Base-by-base conservation (phyloP, 2,888 invertebrate genomes). In the Thecophora atra region DNA sequence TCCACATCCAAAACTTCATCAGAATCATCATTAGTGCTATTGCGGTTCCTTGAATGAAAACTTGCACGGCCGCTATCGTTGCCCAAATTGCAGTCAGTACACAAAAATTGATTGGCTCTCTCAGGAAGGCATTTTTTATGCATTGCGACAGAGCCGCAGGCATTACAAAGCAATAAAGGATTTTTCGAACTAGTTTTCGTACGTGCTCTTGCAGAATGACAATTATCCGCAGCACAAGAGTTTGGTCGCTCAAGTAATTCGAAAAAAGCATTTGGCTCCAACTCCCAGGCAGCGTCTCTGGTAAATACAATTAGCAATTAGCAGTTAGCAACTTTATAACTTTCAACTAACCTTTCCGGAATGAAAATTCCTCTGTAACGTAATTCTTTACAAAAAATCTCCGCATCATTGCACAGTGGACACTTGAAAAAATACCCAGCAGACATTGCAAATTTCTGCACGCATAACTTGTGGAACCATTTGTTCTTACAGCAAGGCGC, bases 341-440 rank as follows among this genome's bases (percentile, higher is more conserved):
- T 37, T 37, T 37, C 11, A 37, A 87, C 89, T 88, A 82, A 94
- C 94, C 92, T 90, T 79, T 94, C 91, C 0, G 95, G 95, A 58
- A 96, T 90, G 73, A 91, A 94, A 75, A 95, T 92, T 2, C 96
- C 95, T 81, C 89, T 89, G 0, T 87, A 82, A 0, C 62, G 15
- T 68, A 72, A 42, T 15, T 76, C 73, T 28, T 75, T 72, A 2
- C 77, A 74, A 21, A 91, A 82, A 82, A 92, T 91, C 0, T 90
- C 89, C 0, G 89, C 90, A 80, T 94, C 91, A 78, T 94, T 95
- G 79, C 93, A 96, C 0, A 94, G 85, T 0, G 96, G 95, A 82
- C 96, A 96, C 80, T 94, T 95, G 76, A 95, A 90, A 82, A 93
- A 94, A 78, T 95, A 93, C 0, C 95, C 96, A 0, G 94, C 91